Base-by-base conservation (phyloP, 2,113 vertebrate genomes). In the Micronycteris hirsuta region DNA sequence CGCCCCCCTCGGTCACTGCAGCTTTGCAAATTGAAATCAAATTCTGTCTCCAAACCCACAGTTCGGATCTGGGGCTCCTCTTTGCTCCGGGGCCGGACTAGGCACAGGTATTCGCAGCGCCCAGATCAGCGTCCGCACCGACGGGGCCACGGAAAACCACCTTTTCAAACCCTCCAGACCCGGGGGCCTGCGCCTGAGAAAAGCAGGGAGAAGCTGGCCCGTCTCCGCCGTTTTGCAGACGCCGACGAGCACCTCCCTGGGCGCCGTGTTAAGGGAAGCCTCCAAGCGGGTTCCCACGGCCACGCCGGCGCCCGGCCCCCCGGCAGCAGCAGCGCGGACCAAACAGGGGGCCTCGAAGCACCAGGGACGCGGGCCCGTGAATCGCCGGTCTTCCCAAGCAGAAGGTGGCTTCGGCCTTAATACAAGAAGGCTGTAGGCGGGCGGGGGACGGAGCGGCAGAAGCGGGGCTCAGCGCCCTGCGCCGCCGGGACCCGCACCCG, bases 401-500 rank as follows among this genome's bases (percentile, higher is more conserved):
- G 33, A 52, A 81, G 10, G 4, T 33, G 63, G 36, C 28, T 38
- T n/a, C 56, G 41, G 58, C 33, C 43, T 22, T 10, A 4, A 24
- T 0, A 3, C 45, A 3, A 33, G 14, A 0, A 24, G 28, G 7
- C 22, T 17, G n/a, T 12, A 4, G n/a, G 67, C n/a, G 33, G 17
- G 58, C 31, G 4, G 26, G 5, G 26, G 68, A 43, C 28, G 0
- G 8, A 16, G 38, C 33, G 19, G 17, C 65, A 1, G 38, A 3
- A 38, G 68, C 36, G 4, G n/a, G n/a, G 17, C 49, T 43, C 45
- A 36, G 47, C 41, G 63, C 63, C 63, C 63, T 5, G 61, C 61
- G 26, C 73, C 22, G n/a, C 47, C 36, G 16, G 22, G 22, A 47
- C 67, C 78, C 36, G 45, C 81, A 17, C 31, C 58, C n/a, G 17